phyloP scores from a whole-genome alignment of 1,140 invertebrate species.

The Drosophila lini region DNA sequence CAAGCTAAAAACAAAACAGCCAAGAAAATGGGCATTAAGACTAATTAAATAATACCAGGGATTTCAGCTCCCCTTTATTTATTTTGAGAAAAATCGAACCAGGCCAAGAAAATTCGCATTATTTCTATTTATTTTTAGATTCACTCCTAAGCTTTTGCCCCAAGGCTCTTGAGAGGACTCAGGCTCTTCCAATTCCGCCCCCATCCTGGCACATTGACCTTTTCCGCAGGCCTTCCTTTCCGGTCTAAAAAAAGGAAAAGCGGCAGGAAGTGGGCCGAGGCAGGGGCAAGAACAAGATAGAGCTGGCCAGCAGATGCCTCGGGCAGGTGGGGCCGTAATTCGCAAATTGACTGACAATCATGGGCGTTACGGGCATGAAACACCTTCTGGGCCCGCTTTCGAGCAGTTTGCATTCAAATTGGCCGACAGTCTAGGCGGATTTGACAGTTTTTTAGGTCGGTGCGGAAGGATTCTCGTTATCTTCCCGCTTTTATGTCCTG shows the following conservation, averaged over 20 bases:
- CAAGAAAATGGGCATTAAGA: constrained; percentile 18
- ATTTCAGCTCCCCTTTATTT: constrained; percentile 1
- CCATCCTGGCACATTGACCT: constrained; percentile 62
- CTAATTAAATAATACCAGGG: constrained; percentile 51
- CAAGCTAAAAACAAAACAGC: background rate
- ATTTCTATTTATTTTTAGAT: constrained; percentile 72
- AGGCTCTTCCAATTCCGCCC: constrained; percentile 40
- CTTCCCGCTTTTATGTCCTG: constrained; percentile 22
- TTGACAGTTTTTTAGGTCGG: constrained; percentile 57
- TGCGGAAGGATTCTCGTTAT: constrained; percentile 12
- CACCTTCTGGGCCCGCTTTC: constrained; percentile 38
- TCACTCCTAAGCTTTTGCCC: constrained; percentile 43
- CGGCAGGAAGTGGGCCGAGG: constrained; percentile 16
- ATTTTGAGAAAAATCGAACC: constrained; percentile 46
- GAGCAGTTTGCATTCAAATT: constrained; percentile 49
- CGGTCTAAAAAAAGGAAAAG: constrained; percentile 4
- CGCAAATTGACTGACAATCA: constrained; percentile 75
- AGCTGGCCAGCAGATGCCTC: constrained; percentile 42
- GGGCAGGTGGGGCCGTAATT: constrained; percentile 70
- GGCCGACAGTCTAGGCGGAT: constrained; percentile 38
- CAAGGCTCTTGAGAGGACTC: constrained; percentile 19
- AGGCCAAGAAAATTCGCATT: constrained; percentile 26
- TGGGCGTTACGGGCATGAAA: constrained; percentile 52
- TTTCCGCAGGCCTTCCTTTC: constrained; percentile 25
- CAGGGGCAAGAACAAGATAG: constrained; percentile 19